These are phyloP conservation scores for Cryptotermes secundus DNA, from an alignment of 1,140 invertebrate genomes.

Conservation along the genomic window DNA sequence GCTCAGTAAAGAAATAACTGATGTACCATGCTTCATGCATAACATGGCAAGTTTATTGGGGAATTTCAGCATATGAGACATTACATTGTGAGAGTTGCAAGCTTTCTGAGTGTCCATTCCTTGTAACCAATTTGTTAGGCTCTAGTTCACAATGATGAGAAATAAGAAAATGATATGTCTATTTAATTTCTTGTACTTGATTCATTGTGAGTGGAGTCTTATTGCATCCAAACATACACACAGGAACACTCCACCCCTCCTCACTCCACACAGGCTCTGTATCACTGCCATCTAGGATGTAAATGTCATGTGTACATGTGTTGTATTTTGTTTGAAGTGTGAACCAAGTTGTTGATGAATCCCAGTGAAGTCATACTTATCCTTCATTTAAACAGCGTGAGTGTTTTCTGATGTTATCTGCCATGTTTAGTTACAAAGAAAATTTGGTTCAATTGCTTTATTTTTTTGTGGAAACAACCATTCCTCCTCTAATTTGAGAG, in stretches of 20 bases:
- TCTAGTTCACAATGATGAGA: conserved; percentile 13
- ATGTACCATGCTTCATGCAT: neutral
- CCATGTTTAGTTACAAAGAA: conserved; percentile 27
- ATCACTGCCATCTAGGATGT: conserved; percentile 36
- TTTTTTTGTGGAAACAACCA: conserved; percentile 29
- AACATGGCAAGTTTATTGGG: neutral
- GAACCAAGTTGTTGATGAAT: conserved; percentile 16
- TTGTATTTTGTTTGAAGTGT: neutral
- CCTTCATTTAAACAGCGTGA: neutral
- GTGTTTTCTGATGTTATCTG: conserved; percentile 20
- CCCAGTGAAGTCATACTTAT: neutral
- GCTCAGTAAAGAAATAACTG: conserved; percentile 7
- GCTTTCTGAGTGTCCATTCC: neutral
- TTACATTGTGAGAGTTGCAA: conserved; percentile 3
- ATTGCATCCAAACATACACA: neutral
- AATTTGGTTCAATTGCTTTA: conserved; percentile 25
- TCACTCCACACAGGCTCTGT: conserved; percentile 33
- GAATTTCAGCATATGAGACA: neutral
- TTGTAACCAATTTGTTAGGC: neutral
- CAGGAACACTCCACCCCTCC: neutral
- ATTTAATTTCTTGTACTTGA: conserved; percentile 7
- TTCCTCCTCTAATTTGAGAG: conserved; percentile 26
- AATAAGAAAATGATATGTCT: neutral
- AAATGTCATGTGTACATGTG: conserved; percentile 19
- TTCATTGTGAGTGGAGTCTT: neutral